Evolutionary conservation across 2,797 vertebrate genomes (phyloP).

Genomic region (Bufotes viridis): DNA sequence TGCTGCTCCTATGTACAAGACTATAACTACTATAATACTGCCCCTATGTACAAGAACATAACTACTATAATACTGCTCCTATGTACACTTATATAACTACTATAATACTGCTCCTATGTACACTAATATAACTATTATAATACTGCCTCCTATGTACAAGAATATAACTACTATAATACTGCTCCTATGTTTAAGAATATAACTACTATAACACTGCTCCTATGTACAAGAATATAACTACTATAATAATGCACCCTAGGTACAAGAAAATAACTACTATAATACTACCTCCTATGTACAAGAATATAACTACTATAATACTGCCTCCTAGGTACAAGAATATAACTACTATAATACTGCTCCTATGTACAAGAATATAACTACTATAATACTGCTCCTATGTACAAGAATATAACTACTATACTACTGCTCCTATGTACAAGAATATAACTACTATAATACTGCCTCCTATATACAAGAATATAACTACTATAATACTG

Average conservation of each 20-base stretch:
- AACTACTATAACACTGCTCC: too few species aligned
- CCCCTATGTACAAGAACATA: too few species aligned
- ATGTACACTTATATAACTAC: not conserved
- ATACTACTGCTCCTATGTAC: not conserved
- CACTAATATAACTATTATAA: not conserved
- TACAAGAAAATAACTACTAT: too few species aligned
- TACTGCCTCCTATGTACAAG: not conserved
- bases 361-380: conserved; percentile 1
- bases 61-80: not conserved
- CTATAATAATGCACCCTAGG: too few species aligned
- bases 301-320: not conserved
- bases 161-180: not conserved
- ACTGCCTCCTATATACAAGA: not conserved
- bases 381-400: not conserved
- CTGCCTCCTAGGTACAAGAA: not conserved
- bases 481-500: conserved; percentile 8
- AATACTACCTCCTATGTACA: too few species aligned
- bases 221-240: too few species aligned
- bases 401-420: conserved; percentile 6
- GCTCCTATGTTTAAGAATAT: too few species aligned
- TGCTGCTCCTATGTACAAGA: not conserved
- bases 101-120: not conserved
- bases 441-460: conserved; percentile 6
- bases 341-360: conserved; percentile 2
- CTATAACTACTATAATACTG: conserved; percentile 1